Evolutionary conservation across 2,113 vertebrate genomes (phyloP).

Genomic region (Dermatemys mawii): DNA sequence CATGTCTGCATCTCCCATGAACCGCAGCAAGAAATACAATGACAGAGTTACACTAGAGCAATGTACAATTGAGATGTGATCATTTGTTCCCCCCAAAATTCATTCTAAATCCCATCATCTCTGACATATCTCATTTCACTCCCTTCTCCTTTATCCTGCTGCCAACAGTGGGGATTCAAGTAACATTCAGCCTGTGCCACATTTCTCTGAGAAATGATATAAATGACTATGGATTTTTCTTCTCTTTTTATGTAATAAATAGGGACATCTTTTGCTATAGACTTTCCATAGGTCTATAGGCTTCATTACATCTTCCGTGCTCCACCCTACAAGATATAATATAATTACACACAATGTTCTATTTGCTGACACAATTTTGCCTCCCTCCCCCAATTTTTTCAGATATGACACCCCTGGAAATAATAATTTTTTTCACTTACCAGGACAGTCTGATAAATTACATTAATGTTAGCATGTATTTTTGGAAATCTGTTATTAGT

Average conservation of each 20-base stretch:
- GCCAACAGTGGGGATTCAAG: not conserved
- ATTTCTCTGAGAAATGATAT: not conserved
- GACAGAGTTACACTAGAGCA: not conserved
- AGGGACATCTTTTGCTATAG: not conserved
- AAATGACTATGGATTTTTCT: not conserved
- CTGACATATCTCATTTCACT: not conserved
- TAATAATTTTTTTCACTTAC: not conserved
- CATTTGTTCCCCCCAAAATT: not conserved
- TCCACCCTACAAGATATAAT: not conserved
- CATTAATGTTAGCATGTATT: not conserved
- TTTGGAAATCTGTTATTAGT: not conserved
- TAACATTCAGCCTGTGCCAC: not conserved
- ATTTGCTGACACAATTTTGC: not conserved
- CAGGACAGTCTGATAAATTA: not conserved
- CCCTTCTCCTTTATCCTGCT: not conserved
- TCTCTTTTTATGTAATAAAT: not conserved
- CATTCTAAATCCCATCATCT: not conserved
- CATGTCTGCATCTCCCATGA: not conserved
- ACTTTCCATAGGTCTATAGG: not conserved
- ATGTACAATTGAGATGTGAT: not conserved
- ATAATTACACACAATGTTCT: not conserved
- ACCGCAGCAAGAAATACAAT: not conserved
- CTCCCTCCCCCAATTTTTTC: not conserved
- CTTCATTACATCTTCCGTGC: not conserved
- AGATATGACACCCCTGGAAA: not conserved